Conservation (phyloP, 2,797 vertebrate genomes). For the Enteromius treurensis region DNA sequence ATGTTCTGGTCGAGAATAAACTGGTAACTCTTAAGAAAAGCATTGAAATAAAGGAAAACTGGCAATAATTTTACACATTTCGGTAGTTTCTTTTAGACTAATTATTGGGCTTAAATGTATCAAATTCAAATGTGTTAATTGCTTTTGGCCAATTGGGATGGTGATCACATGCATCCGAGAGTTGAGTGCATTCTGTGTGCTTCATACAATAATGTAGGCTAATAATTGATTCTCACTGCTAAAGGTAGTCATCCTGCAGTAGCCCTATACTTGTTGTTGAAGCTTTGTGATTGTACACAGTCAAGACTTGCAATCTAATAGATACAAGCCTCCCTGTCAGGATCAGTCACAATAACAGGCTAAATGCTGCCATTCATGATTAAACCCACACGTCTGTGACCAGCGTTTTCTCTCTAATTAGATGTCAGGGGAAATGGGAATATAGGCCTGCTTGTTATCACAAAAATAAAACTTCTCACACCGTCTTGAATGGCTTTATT, state of each 20-base stretch:
- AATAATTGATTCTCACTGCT: background rate
- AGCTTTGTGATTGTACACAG: background rate
- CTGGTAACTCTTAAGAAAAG: background rate
- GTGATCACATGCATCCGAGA: background rate
- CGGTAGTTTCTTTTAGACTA: background rate
- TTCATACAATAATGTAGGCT: background rate
- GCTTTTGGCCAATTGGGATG: background rate
- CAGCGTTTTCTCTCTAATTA: background rate
- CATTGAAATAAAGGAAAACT: background rate
- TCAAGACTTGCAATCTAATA: background rate
- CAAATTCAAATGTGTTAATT: background rate
- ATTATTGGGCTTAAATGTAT: background rate
- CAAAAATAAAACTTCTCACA: background rate
- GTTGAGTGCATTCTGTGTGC: slow-evolving; percentile 1
- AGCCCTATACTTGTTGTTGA: background rate
- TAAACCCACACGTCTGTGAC: background rate
- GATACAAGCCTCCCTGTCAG: background rate
- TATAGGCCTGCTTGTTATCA: background rate
- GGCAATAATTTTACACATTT: background rate
- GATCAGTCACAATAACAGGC: background rate
- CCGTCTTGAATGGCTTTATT: background rate
- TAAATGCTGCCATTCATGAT: background rate
- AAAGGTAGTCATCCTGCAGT: background rate
- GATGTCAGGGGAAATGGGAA: background rate
- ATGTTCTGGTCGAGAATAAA: background rate